Percentiles rank a stretch among this genome's conserved stretches.
phyloP scores from a whole-genome alignment of 2,797 vertebrate genomes.

The Epinephelus awoara region DNA sequence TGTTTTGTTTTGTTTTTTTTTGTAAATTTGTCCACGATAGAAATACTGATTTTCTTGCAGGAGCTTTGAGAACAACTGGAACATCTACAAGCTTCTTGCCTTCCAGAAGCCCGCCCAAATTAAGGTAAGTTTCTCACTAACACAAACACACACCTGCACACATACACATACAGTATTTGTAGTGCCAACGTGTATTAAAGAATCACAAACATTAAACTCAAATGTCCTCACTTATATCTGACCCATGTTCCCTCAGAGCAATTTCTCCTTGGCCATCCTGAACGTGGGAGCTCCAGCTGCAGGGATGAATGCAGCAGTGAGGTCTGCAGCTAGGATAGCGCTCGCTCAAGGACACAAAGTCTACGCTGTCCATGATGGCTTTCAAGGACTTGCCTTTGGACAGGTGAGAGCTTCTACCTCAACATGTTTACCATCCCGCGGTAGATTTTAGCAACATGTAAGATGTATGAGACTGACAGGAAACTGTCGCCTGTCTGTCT shows the following conservation, averaged over 20 bases:
- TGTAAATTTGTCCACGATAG: not conserved
- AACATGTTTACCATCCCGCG: not conserved
- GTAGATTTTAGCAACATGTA: not conserved
- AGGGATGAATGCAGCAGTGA: conserved; percentile 94
- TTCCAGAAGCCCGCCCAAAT: conserved; percentile 88
- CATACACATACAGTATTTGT: not conserved
- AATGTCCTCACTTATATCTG: not conserved
- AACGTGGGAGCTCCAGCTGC: conserved; percentile 95
- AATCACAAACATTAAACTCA: not conserved
- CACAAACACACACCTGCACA: not conserved
- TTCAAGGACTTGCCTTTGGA: conserved; percentile 92
- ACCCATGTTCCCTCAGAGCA: conserved; percentile 81
- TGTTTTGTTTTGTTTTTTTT: not conserved
- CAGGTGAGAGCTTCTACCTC: conserved; percentile 79
- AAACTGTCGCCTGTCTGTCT: conserved; percentile 5
- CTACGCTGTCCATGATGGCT: conserved; percentile 91
- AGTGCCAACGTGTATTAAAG: not conserved
- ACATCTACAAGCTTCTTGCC: conserved; percentile 93
- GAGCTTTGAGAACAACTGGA: conserved; percentile 99
- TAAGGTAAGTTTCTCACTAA: conserved; percentile 80
- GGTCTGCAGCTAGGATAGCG: conserved; percentile 91
- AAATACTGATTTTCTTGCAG: conserved; percentile 75
- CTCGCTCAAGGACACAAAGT: conserved; percentile 91
- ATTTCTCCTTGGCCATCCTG: conserved; percentile 91
- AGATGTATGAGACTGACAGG: not conserved